phyloP scores from a whole-genome alignment of 2,888 invertebrate genomes.

The Cerastoderma edule region DNA sequence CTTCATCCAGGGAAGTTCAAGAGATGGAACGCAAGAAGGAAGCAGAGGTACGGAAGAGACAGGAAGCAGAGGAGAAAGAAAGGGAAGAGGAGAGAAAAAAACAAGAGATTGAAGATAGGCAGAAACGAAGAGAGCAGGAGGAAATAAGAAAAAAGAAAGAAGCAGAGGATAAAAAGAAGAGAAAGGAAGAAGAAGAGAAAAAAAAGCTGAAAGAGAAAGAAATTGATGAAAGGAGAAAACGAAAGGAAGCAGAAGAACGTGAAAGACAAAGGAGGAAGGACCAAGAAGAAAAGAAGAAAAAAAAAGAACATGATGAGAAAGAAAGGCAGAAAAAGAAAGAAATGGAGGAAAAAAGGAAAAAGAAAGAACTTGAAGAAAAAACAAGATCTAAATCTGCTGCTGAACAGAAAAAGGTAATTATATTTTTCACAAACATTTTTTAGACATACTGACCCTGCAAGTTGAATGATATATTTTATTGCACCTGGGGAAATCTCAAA shows the following conservation, averaged over 20 bases:
- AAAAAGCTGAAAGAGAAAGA: constrained; percentile 48
- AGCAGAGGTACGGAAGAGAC: constrained; percentile 61
- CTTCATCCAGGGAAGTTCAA: constrained; percentile 69
- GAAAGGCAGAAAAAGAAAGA: constrained; percentile 42
- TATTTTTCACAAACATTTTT: not conserved
- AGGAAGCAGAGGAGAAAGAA: constrained; percentile 58
- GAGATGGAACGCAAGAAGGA: constrained; percentile 67
- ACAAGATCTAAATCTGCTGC: constrained; percentile 17
- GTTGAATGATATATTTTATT: no score
- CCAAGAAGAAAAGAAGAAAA: constrained; percentile 46
- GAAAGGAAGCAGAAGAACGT: constrained; percentile 47
- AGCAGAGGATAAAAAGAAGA: constrained; percentile 50
- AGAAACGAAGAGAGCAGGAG: constrained; percentile 58
- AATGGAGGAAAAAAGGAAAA: constrained; percentile 38
- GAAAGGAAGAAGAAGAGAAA: constrained; percentile 38
- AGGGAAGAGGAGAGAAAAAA: constrained; percentile 55
- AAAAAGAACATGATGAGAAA: constrained; percentile 47
- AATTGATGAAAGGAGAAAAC: constrained; percentile 44
- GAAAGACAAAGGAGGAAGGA: constrained; percentile 34
- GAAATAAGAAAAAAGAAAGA: constrained; percentile 57
- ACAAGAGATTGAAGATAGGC: constrained; percentile 43
- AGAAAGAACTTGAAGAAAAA: constrained; percentile 32
- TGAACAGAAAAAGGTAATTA: constrained; percentile 24
- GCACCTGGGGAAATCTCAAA: no score
- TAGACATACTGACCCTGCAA: not conserved